A percentile compares a stretch with the other conserved stretches of the same genome.
phyloP scores from a whole-genome alignment of 1,140 invertebrate species.

The Bombyx mandarina region DNA sequence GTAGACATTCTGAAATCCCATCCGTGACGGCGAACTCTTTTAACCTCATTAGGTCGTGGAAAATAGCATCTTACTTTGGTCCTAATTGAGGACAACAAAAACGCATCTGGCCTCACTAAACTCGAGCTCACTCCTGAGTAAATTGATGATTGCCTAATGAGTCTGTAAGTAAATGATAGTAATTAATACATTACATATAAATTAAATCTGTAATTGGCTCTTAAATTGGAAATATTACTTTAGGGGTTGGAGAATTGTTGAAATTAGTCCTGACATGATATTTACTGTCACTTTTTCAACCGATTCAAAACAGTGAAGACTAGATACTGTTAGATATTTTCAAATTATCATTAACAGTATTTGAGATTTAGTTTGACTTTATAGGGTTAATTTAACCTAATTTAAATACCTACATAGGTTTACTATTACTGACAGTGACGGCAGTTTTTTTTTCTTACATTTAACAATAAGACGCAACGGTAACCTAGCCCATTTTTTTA shows the following conservation, averaged over 20 bases:
- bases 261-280: constrained; percentile 39
- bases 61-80: constrained; percentile 76
- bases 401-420: too few relatives aligned
- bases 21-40: constrained; percentile 78
- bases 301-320: too few relatives aligned
- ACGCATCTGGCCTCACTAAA: constrained; percentile 39
- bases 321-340: too few relatives aligned
- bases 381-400: too few relatives aligned
- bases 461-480: too few relatives aligned
- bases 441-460: too few relatives aligned
- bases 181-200: not conserved
- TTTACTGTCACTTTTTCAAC: not conserved
- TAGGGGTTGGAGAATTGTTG: constrained; percentile 41
- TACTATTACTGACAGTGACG: too few relatives aligned
- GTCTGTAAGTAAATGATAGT: constrained; percentile 23
- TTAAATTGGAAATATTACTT: constrained; percentile 22
- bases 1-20: constrained; percentile 80
- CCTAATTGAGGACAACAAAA: constrained; percentile 39
- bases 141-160: constrained; percentile 10
- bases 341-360: too few relatives aligned
- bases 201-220: not conserved
- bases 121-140: constrained; percentile 1
- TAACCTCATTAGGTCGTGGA: constrained; percentile 79
- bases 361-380: too few relatives aligned
- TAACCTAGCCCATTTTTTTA: too few relatives aligned